phyloP scores from a whole-genome alignment of 2,888 invertebrate species.

The Caenorhabditis panamensis region DNA sequence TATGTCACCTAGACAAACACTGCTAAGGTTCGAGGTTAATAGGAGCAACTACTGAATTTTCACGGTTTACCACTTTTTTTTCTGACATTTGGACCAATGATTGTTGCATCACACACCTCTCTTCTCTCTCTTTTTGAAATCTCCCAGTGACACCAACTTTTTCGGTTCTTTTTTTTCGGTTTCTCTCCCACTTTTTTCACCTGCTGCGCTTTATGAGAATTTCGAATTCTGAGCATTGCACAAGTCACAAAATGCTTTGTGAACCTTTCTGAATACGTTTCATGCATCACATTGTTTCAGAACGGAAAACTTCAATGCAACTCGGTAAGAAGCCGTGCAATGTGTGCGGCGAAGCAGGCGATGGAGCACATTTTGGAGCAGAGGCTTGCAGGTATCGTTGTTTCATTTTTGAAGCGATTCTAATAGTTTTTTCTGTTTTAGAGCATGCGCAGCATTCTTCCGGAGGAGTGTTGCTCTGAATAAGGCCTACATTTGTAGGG shows the following conservation, averaged over 20 bases:
- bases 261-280: too few species aligned
- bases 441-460: conserved; percentile 79
- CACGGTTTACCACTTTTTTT: neutral
- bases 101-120: conserved; percentile 45
- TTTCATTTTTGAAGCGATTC: too few species aligned
- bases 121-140: neutral
- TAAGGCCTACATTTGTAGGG: conserved; percentile 74
- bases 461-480: conserved; percentile 75
- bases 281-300: neutral
- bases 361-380: conserved; percentile 70
- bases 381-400: conserved; percentile 62
- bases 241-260: too few species aligned
- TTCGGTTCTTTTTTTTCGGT: neutral
- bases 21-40: conserved; percentile 7
- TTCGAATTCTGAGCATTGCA: too few species aligned
- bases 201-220: neutral
- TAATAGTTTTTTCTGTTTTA: too few species aligned
- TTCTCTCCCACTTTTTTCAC: conserved; percentile 3
- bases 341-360: conserved; percentile 67
- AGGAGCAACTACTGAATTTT: neutral
- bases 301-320: conserved; percentile 16
- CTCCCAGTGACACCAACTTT: too few species aligned
- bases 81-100: conserved; percentile 2
- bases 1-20: conserved; percentile 53
- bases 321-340: conserved; percentile 54